Base-by-base conservation (phyloP, 2,797 vertebrate genomes). In the Tamandua tetradactyla region DNA sequence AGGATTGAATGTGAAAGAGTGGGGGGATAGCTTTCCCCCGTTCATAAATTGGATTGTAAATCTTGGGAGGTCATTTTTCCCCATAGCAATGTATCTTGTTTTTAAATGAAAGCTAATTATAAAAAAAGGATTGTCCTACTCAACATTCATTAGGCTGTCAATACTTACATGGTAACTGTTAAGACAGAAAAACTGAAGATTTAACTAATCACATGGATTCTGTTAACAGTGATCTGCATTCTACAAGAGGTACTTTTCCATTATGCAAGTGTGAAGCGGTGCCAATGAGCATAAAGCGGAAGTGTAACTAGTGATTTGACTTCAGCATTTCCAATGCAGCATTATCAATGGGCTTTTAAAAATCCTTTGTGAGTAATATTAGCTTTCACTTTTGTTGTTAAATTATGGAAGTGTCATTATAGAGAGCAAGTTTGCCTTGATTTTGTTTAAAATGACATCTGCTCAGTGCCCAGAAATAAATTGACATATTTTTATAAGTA, bases 401-500 rank as follows among this genome's bases (percentile, higher is more conserved):
- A 79, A 78, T 97, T 89, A 96, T 44, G 97, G 95, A 3, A 13
- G 94, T 86, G 94, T 95, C 97, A 95, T 96, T 95, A 96, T 93
- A 88, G 90, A 96, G 95, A 97, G 96, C 96, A 97, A 97, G 96
- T 87, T 81, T 95, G 88, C 96, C 97, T 98, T 98, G 97, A 96
- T 97, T 95, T 97, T 97, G 96, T 97, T 97, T 95, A 93, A 97
- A 97, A 98, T 97, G 97, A 98, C 97, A 97, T 98, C 96, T 96
- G 97, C 95, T 98, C 93, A 97, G 97, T 96, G 97, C 95, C 98
- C 97, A 98, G 97, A 96, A 97, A 96, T 96, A 96, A 98, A 96
- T 97, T 97, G 97, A 98, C 97, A 91, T 98, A 98, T 98, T 98
- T 98, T 98, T 97, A 98, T 95, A 97, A 98, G 97, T 98, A 98